Evolutionary conservation across 37 sponge, comb jelly and placozoan species (phyloP).

Genomic region (Chondrosia reniformis): DNA sequence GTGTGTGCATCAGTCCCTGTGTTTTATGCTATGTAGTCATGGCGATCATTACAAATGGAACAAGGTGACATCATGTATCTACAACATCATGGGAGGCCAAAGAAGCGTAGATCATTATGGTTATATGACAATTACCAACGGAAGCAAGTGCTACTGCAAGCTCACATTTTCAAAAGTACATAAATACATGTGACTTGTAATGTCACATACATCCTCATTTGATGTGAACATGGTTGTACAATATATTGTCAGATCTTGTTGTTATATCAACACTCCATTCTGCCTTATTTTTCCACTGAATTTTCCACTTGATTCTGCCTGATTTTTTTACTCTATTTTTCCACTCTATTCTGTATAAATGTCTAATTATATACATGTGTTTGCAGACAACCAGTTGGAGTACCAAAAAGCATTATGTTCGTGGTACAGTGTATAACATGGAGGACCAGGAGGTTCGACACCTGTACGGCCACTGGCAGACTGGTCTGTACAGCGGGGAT

Average conservation of each 20-base stretch:
- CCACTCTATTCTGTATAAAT: not conserved
- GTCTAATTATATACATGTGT: not conserved
- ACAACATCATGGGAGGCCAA: conserved; percentile 72
- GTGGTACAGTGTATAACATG: conserved; percentile 53
- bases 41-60: conserved; percentile 78
- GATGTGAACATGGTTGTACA: not conserved
- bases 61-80: conserved; percentile 82
- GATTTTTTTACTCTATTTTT: not conserved
- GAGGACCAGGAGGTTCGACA: conserved; percentile 52
- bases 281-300: not conserved
- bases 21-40: conserved; percentile 29
- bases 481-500: conserved; percentile 68
- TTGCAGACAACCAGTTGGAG: conserved; percentile 70
- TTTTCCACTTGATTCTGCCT: not conserved
- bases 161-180: conserved; percentile 69
- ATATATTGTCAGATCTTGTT: no score
- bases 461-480: conserved; percentile 67
- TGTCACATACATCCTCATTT: not conserved
- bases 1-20: not conserved
- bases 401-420: conserved; percentile 64
- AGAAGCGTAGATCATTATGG: conserved; percentile 87
- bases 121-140: conserved; percentile 65
- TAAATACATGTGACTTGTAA: not conserved
- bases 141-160: conserved; percentile 60
- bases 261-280: not conserved